Percentiles rank a stretch among this genome's conserved stretches.
phyloP scores from a whole-genome alignment of 30 jellyfish, hydroid and myxozoan genomes.

The Chironex yamaguchii region DNA sequence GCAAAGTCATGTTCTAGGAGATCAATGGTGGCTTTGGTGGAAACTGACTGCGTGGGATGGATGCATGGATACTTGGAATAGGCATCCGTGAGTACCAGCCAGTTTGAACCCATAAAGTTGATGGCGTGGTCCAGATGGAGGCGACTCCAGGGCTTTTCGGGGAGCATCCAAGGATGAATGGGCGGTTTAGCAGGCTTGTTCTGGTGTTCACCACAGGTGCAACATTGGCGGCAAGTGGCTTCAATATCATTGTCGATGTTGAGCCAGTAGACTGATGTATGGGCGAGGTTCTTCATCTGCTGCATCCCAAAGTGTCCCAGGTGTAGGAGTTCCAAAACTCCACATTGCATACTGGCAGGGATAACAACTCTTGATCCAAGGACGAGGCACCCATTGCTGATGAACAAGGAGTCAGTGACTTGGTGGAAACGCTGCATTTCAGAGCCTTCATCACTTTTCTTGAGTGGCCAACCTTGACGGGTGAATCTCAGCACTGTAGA shows the following conservation, averaged over 20 bases:
- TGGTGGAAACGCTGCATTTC: background rate
- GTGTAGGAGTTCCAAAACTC: conserved; percentile 38
- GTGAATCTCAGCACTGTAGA: conserved; percentile 12
- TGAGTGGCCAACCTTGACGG: conserved; percentile 35
- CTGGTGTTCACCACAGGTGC: conserved; percentile 48
- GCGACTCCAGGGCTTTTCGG: conserved; percentile 51
- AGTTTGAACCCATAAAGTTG: conserved; percentile 20
- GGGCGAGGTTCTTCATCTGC: conserved; percentile 47
- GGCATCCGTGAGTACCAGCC: conserved; percentile 50
- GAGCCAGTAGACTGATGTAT: conserved; percentile 61
- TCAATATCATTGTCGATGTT: conserved; percentile 17
- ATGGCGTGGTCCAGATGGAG: conserved; percentile 51
- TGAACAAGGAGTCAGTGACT: conserved; percentile 17
- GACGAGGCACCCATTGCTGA: conserved; percentile 11
- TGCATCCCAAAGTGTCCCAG: conserved; percentile 67
- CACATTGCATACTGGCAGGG: background rate
- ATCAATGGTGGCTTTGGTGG: conserved; percentile 10
- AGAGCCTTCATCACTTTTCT: background rate
- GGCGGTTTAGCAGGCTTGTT: conserved; percentile 26
- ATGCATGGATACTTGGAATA: conserved; percentile 57
- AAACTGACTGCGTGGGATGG: background rate
- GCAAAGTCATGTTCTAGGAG: conserved; percentile 34
- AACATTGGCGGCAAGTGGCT: background rate
- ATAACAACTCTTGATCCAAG: conserved; percentile 27
- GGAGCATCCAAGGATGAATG: conserved; percentile 30